Evolutionary conservation across 1,140 invertebrate species (phyloP).

Genomic region (Drosophila novamexicana): DNA sequence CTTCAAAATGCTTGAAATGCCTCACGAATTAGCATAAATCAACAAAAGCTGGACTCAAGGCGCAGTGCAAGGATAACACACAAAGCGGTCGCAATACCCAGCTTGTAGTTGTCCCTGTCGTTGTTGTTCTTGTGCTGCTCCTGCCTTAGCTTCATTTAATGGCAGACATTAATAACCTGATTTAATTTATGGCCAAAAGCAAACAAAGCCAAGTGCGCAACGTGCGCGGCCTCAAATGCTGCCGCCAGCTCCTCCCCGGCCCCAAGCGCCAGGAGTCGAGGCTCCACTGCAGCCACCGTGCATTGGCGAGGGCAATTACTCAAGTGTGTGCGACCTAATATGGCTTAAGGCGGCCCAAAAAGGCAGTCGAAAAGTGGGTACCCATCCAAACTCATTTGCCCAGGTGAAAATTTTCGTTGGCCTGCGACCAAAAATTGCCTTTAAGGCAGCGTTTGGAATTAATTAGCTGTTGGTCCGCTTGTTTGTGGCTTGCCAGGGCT

Average conservation of each 20-base stretch:
- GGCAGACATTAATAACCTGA: slow-evolving; percentile 81
- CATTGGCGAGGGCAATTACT: slow-evolving; percentile 70
- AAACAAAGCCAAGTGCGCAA: slow-evolving; percentile 71
- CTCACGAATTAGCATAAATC: slow-evolving; percentile 76
- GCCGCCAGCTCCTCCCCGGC: background rate
- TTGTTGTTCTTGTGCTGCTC: slow-evolving; percentile 15
- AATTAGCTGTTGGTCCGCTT: slow-evolving; percentile 73
- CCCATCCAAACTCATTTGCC: slow-evolving; percentile 6
- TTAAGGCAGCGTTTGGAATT: slow-evolving; percentile 80
- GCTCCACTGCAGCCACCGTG: slow-evolving; percentile 56
- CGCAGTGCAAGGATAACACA: slow-evolving; percentile 20
- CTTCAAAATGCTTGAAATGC: slow-evolving; percentile 72
- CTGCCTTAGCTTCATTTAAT: slow-evolving; percentile 77
- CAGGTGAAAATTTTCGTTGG: slow-evolving; percentile 67
- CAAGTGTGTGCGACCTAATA: slow-evolving; percentile 70
- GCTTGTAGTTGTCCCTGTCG: slow-evolving; percentile 38
- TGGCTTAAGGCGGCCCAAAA: slow-evolving; percentile 62
- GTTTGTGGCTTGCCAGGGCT: slow-evolving; percentile 63
- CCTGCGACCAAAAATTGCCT: slow-evolving; percentile 66
- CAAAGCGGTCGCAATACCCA: slow-evolving; percentile 4
- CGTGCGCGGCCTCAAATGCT: slow-evolving; percentile 32
- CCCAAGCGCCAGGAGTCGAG: slow-evolving; percentile 7
- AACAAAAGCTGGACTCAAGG: slow-evolving; percentile 20
- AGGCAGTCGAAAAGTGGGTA: slow-evolving; percentile 18
- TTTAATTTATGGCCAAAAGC: slow-evolving; percentile 80